These are phyloP conservation scores for Neosilurus mollespiculum DNA, from an alignment of 2,797 vertebrate species.

Conservation along the genomic window DNA sequence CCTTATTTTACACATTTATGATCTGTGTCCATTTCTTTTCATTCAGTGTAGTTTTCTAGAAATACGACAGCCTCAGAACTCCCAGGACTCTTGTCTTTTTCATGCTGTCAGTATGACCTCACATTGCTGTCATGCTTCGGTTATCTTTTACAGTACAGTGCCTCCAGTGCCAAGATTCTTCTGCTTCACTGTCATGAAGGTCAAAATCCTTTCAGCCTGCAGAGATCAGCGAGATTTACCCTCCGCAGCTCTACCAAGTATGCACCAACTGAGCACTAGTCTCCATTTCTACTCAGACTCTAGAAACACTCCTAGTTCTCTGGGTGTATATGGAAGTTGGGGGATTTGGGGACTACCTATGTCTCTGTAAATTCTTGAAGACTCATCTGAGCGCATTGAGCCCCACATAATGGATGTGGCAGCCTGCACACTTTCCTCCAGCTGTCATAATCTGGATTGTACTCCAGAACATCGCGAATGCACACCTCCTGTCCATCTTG, in stretches of 20 bases:
- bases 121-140: not conserved
- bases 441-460: slow-evolving; percentile 82
- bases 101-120: slow-evolving; percentile 2
- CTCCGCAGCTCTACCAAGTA: slow-evolving; percentile 15
- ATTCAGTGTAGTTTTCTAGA: not conserved
- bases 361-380: slow-evolving; percentile 66
- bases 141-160: not conserved
- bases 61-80: not conserved
- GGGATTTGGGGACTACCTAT: slow-evolving; percentile 25
- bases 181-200: slow-evolving; percentile 14
- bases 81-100: not conserved
- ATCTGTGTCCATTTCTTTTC: not conserved
- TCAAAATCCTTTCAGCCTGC: slow-evolving; percentile 25
- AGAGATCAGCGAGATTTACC: not conserved
- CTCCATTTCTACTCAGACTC: slow-evolving; percentile 13
- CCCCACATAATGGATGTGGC: slow-evolving; percentile 82
- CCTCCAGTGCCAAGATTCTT: slow-evolving; percentile 31
- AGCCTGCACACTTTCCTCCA: slow-evolving; percentile 89
- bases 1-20: not conserved
- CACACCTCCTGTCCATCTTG: slow-evolving; percentile 82
- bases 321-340: slow-evolving; percentile 27
- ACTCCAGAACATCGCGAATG: slow-evolving; percentile 84
- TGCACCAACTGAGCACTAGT: slow-evolving; percentile 3
- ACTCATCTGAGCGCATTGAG: slow-evolving; percentile 83
- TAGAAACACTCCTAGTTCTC: slow-evolving; percentile 10